Percentiles rank a stretch among this genome's conserved stretches.
These are phyloP conservation scores for Ormyrus pomaceus DNA, from an alignment of 2,888 invertebrate genomes.

Conservation along the genomic window DNA sequence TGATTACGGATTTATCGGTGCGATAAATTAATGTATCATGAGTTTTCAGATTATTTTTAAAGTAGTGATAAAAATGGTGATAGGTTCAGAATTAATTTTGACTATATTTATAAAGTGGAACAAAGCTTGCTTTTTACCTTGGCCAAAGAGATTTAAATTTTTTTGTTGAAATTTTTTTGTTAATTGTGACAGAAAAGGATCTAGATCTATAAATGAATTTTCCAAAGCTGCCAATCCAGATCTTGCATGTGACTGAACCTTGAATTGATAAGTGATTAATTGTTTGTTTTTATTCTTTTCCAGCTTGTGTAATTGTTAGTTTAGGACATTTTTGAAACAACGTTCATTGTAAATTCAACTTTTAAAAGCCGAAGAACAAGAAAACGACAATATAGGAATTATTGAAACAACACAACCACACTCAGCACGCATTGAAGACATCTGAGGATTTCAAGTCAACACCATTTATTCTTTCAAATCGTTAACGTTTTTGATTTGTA, in stretches of 20 bases:
- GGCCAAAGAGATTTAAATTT: not conserved
- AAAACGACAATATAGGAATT: slow-evolving; percentile 69
- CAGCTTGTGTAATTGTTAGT: slow-evolving; percentile 82
- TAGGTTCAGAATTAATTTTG: no score
- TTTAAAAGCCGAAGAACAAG: slow-evolving; percentile 70
- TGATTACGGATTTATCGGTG: no score
- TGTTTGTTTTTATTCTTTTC: slow-evolving; percentile 73
- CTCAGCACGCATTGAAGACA: slow-evolving; percentile 94
- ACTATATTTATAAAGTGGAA: not conserved
- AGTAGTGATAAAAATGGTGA: no score
- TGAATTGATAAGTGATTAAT: slow-evolving; percentile 2
- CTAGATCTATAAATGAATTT: not conserved
- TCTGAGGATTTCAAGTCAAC: slow-evolving; percentile 82
- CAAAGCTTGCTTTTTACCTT: not conserved
- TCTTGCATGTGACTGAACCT: not conserved
- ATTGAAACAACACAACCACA: slow-evolving; percentile 80
- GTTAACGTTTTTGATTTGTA: slow-evolving; percentile 70
- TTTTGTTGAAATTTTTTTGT: no score
- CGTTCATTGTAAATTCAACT: slow-evolving; percentile 76
- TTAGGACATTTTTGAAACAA: slow-evolving; percentile 75
- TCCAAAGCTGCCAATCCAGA: slow-evolving; percentile 35
- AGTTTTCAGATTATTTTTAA: no score
- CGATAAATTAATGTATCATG: no score
- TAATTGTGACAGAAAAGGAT: no score
- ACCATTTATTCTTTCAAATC: slow-evolving; percentile 62